These are phyloP conservation scores for Oryzias woworae DNA, from an alignment of 2,113 vertebrate species.

Conservation along the genomic window DNA sequence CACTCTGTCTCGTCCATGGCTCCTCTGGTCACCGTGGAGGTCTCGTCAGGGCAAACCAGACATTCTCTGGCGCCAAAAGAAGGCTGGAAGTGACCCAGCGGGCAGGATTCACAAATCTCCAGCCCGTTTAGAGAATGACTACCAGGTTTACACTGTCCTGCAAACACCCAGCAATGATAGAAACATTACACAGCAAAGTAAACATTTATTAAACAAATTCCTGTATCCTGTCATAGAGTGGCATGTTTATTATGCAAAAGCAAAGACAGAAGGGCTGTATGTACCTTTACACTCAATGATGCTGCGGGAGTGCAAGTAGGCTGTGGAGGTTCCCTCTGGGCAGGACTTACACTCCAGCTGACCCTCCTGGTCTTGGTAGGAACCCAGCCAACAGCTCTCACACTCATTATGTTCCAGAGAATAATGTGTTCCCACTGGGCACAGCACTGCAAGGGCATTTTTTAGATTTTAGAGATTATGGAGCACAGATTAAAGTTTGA, in stretches of 20 bases:
- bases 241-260: background rate
- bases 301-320: constrained; percentile 92
- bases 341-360: constrained; percentile 92
- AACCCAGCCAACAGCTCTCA: constrained; percentile 92
- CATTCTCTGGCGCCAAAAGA: constrained; percentile 84
- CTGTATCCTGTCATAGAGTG: no score
- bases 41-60: constrained; percentile 83
- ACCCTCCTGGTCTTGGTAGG: constrained; percentile 93
- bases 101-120: constrained; percentile 96
- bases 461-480: no score
- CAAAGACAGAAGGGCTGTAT: background rate
- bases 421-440: constrained; percentile 92
- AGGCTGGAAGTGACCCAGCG: constrained; percentile 88
- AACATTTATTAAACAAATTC: background rate
- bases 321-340: constrained; percentile 85
- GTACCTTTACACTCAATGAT: constrained; percentile 90
- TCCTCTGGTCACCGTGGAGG: constrained; percentile 92
- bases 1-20: constrained; percentile 86
- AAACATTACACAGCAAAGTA: background rate
- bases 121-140: constrained; percentile 90
- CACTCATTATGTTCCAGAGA: constrained; percentile 87
- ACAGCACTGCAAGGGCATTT: constrained; percentile 81
- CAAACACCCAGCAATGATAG: constrained; percentile 19
- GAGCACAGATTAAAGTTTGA: background rate
- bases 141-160: constrained; percentile 93